These are phyloP conservation scores for Aphelinus atriplicis DNA, from an alignment of 1,140 invertebrate genomes.

Conservation along the genomic window DNA sequence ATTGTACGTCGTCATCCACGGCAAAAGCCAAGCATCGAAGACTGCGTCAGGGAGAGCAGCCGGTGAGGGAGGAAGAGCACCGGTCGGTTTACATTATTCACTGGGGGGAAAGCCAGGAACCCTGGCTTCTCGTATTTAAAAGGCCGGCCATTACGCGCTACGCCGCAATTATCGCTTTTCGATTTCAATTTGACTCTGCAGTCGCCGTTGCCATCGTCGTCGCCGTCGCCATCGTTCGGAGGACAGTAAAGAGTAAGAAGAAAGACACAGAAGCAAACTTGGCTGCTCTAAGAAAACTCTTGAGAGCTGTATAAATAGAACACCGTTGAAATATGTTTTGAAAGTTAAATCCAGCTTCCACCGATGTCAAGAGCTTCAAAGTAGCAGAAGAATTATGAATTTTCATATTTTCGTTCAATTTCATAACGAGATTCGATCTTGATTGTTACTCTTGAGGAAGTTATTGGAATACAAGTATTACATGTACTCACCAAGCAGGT, in stretches of 20 bases:
- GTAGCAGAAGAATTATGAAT: too few species aligned
- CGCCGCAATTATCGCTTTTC: constrained; percentile 57
- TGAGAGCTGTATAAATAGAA: neutral
- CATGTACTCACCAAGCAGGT: too few species aligned
- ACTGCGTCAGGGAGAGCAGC: constrained; percentile 45
- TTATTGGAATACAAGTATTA: too few species aligned
- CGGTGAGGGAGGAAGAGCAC: neutral
- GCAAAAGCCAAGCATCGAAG: neutral
- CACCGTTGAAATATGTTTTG: too few species aligned
- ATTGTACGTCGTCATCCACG: constrained; percentile 52
- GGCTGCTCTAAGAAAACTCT: neutral
- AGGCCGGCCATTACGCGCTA: constrained; percentile 51
- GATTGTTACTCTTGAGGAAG: too few species aligned
- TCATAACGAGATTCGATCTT: too few species aligned
- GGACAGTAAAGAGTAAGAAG: too few species aligned
- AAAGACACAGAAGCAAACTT: too few species aligned
- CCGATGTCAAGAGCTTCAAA: too few species aligned
- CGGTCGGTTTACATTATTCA: constrained; percentile 59
- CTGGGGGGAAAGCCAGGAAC: constrained; percentile 4
- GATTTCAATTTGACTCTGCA: constrained; percentile 50
- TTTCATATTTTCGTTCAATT: too few species aligned
- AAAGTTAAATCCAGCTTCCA: too few species aligned
- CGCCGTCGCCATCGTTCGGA: too few species aligned
- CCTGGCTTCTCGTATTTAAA: constrained; percentile 50
- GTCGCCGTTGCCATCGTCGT: neutral